A percentile compares a stretch with the other conserved stretches of the same genome.
Evolutionary conservation across 2,888 invertebrate species (phyloP).

Genomic region (Leptinotarsa rubiginosa): DNA sequence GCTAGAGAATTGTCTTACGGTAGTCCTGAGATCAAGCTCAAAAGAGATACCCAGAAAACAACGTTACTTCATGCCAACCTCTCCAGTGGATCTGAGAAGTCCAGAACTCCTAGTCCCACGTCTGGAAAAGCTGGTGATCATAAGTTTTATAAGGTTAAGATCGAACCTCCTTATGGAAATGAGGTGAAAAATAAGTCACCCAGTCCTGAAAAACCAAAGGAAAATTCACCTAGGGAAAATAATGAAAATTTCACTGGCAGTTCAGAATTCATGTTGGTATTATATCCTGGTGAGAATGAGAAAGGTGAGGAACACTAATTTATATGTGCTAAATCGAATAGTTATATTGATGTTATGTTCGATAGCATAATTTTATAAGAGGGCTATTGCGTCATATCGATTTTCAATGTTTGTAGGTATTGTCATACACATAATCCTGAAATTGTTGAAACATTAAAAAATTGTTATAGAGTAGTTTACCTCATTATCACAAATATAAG

Average conservation of each 20-base stretch:
- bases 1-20: constrained; percentile 70
- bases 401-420: too few species aligned
- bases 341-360: too few species aligned
- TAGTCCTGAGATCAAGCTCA: constrained; percentile 65
- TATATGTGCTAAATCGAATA: too few species aligned
- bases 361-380: too few species aligned
- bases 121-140: constrained; percentile 33
- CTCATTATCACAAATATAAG: too few species aligned
- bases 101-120: constrained; percentile 47
- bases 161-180: constrained; percentile 41
- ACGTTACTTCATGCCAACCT: constrained; percentile 30
- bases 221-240: constrained; percentile 55
- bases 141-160: constrained; percentile 42
- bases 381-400: too few species aligned
- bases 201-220: constrained; percentile 39
- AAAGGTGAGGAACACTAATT: constrained; percentile 55
- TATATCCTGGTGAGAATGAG: constrained; percentile 65
- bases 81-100: constrained; percentile 46
- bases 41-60: constrained; percentile 44
- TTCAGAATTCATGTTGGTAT: constrained; percentile 85
- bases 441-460: too few species aligned
- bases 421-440: too few species aligned
- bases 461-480: too few species aligned
- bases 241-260: constrained; percentile 73
- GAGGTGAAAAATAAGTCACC: constrained; percentile 24